These are phyloP conservation scores for Mesocricetus auratus DNA, from an alignment of 2,113 vertebrate species.

Conservation along the genomic window DNA sequence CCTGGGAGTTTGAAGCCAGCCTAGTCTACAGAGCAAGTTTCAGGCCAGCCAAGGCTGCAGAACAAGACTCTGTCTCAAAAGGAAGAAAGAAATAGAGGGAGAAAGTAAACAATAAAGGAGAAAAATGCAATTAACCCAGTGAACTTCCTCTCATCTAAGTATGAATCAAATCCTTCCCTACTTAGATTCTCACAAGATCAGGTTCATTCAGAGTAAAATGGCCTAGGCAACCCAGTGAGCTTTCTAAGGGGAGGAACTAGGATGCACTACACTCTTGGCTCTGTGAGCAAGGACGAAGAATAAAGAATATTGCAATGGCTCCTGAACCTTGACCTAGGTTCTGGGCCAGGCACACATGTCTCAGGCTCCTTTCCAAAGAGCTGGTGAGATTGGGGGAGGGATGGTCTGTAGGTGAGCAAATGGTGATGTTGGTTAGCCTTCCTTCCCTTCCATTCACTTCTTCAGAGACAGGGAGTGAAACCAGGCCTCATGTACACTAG, in stretches of 20 bases:
- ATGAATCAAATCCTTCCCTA: not conserved
- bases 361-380: not conserved
- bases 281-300: not conserved
- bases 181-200: not conserved
- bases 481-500: not conserved
- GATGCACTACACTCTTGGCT: not conserved
- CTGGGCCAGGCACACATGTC: not conserved
- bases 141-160: not conserved
- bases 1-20: not conserved
- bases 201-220: not conserved
- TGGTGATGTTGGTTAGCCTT: not conserved
- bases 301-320: not conserved
- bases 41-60: not conserved
- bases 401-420: not conserved
- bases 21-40: not conserved
- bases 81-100: not conserved
- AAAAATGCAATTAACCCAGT: not conserved
- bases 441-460: not conserved
- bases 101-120: not conserved
- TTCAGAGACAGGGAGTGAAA: not conserved
- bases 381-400: not conserved
- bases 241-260: not conserved
- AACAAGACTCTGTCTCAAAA: not conserved
- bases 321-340: not conserved
- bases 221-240: not conserved